Conservation (phyloP, 2,113 vertebrate genomes). For the Amphiprion percula region DNA sequence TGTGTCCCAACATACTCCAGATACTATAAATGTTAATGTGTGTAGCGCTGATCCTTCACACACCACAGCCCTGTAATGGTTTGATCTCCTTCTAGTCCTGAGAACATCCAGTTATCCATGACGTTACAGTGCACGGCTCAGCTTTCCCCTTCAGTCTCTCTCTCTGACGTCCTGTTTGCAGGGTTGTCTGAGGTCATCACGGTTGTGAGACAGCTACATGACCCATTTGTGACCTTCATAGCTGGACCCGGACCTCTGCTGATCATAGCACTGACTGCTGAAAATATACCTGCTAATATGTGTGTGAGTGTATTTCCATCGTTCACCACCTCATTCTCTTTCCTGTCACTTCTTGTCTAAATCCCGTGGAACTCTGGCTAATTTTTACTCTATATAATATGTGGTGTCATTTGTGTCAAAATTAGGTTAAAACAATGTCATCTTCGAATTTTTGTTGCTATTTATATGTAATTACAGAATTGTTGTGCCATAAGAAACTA, state of each 20-base stretch:
- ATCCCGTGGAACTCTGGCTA: not conserved
- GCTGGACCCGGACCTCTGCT: conserved; percentile 7
- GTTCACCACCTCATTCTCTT: not conserved
- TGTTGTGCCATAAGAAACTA: no score
- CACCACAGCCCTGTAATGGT: not conserved
- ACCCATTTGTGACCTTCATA: not conserved
- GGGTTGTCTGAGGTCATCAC: conserved; percentile 1
- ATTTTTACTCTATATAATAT: not conserved
- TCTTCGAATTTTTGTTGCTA: not conserved
- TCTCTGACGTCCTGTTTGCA: not conserved
- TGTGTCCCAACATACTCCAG: not conserved
- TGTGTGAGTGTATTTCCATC: not conserved
- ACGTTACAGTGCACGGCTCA: conserved; percentile 5
- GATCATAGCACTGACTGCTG: not conserved
- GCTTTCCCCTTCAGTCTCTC: not conserved
- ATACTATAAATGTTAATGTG: not conserved
- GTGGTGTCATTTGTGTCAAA: not conserved
- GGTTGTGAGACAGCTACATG: conserved; percentile 2
- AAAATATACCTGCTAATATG: conserved; percentile 1
- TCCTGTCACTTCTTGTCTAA: not conserved
- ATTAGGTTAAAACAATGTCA: not conserved
- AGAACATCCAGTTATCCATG: conserved; percentile 24
- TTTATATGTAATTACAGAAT: no score
- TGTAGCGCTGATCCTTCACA: conserved; percentile 23
- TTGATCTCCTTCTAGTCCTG: conserved; percentile 24